Conservation (phyloP, 37 sponge, comb jelly and placozoan genomes). For the Spongilla lacustris region DNA sequence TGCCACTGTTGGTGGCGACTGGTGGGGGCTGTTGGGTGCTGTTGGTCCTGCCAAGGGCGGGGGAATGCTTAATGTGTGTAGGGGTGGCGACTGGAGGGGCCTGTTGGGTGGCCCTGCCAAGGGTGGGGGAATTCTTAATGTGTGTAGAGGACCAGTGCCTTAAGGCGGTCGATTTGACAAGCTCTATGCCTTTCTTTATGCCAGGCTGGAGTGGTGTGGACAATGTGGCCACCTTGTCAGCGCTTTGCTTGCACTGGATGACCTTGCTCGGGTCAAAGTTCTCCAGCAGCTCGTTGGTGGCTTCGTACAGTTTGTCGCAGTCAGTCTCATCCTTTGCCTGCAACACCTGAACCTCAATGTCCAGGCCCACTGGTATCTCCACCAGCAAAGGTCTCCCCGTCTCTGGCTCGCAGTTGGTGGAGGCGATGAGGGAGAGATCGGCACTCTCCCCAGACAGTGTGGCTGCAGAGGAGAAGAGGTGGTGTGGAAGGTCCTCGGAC, state of each 20-base stretch:
- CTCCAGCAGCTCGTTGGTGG: neutral
- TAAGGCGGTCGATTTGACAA: neutral
- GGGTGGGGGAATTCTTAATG: neutral
- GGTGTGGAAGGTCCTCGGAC: neutral
- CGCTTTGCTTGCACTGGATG: neutral
- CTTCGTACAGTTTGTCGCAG: neutral
- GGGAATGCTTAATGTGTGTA: no score
- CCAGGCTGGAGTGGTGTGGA: neutral
- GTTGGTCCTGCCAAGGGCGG: neutral
- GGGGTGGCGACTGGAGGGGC: neutral
- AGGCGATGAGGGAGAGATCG: neutral
- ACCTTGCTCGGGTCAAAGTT: neutral
- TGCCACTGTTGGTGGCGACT: neutral
- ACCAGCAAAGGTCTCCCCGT: neutral
- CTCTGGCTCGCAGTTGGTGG: neutral
- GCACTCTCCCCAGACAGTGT: neutral
- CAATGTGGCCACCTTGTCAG: neutral
- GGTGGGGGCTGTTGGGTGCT: neutral
- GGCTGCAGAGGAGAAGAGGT: neutral
- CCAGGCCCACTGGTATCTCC: constrained; percentile 56
- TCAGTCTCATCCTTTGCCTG: neutral
- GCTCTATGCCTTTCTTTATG: neutral
- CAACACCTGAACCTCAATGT: neutral
- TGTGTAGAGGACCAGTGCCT: neutral
- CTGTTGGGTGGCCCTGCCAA: neutral